These are phyloP conservation scores for Alosa sapidissima DNA, from an alignment of 2,797 vertebrate species.

Conservation along the genomic window DNA sequence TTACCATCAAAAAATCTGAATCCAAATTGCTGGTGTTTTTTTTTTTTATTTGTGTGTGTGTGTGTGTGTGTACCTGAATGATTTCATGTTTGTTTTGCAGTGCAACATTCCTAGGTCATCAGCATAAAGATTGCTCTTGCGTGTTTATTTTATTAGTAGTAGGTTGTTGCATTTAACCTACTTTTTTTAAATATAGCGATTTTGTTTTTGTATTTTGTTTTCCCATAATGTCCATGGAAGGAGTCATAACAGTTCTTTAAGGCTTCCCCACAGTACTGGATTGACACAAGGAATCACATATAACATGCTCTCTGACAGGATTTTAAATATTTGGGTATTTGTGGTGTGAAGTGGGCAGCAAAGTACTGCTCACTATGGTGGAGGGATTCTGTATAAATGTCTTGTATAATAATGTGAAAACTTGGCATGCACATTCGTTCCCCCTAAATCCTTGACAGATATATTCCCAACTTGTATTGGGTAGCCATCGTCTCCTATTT, in stretches of 20 bases:
- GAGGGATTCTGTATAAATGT: slow-evolving; percentile 45
- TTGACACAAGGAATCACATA: background rate
- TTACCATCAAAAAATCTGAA: slow-evolving; percentile 48
- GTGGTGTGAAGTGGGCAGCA: background rate
- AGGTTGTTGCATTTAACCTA: slow-evolving; percentile 64
- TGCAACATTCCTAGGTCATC: too few relatives aligned
- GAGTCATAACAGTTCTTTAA: too few relatives aligned
- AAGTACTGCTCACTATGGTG: slow-evolving; percentile 2
- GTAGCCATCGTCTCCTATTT: slow-evolving; percentile 1
- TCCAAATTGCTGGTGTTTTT: slow-evolving; percentile 70
- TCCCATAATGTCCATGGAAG: slow-evolving; percentile 36
- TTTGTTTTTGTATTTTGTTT: slow-evolving; percentile 47
- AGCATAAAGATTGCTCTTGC: too few relatives aligned
- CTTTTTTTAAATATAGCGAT: slow-evolving; percentile 51
- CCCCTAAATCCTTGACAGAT: background rate
- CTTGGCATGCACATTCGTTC: slow-evolving; percentile 49
- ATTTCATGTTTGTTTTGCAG: slow-evolving; percentile 47
- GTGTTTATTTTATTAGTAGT: slow-evolving; percentile 55
- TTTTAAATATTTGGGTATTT: background rate
- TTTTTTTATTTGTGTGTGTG: too few relatives aligned
- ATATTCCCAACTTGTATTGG: background rate
- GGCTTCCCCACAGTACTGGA: background rate
- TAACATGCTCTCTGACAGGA: background rate
- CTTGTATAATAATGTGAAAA: slow-evolving; percentile 48
- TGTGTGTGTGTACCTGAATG: background rate